A percentile compares a stretch with the other conserved stretches of the same genome.
Evolutionary conservation across 2,888 invertebrate species (phyloP).

Genomic region (Frankliniella intonsa): DNA sequence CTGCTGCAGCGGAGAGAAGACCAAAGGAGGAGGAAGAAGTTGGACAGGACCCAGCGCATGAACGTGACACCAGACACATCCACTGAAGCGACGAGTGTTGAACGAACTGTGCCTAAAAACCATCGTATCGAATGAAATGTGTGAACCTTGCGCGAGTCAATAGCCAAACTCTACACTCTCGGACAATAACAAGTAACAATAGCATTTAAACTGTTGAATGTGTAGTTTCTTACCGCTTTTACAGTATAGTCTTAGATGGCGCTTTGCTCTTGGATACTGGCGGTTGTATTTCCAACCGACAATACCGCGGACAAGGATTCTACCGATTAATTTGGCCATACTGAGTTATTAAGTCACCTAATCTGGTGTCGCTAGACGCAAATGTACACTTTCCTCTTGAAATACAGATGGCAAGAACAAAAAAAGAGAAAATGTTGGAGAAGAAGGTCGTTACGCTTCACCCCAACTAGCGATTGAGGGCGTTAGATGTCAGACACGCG

Average conservation of each 20-base stretch:
- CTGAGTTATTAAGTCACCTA: too few species aligned
- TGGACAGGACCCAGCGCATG: neutral
- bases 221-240: neutral
- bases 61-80: neutral
- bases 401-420: neutral
- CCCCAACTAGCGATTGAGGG: neutral
- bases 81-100: neutral
- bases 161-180: too few species aligned
- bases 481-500: neutral
- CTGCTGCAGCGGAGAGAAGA: neutral
- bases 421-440: too few species aligned
- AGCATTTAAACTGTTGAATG: neutral
- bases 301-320: too few species aligned
- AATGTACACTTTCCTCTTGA: neutral
- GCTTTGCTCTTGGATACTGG: neutral
- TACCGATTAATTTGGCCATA: too few species aligned
- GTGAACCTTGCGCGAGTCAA: too few species aligned
- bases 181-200: neutral
- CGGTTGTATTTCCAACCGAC: neutral
- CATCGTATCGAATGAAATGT: neutral
- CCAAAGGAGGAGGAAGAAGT: neutral
- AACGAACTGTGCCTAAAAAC: neutral
- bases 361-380: neutral
- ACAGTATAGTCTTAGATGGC: neutral
- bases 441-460: neutral